Percentiles rank a stretch among this genome's conserved stretches.
Conservation (phyloP, 2,113 vertebrate genomes). For the Hystrix brachyura region DNA sequence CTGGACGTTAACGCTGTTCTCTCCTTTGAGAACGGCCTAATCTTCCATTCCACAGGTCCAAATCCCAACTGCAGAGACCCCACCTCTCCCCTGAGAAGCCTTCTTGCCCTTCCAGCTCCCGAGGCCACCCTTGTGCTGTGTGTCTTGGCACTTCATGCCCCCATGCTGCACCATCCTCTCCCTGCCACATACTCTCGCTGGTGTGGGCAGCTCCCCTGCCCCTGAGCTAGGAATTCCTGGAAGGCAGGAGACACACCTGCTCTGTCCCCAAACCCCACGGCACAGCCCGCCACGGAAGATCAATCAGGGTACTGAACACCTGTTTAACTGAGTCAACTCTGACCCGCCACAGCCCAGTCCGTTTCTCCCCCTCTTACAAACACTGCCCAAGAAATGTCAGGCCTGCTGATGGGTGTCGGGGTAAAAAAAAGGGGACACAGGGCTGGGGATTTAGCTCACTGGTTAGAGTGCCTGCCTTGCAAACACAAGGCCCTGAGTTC, state of each 20-base stretch:
- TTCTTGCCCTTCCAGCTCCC: not conserved
- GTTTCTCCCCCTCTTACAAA: not conserved
- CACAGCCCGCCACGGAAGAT: not conserved
- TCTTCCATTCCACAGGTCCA: not conserved
- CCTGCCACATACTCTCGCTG: not conserved
- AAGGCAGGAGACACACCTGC: not conserved
- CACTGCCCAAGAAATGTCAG: not conserved
- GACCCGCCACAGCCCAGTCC: not conserved
- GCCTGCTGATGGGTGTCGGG: too few species aligned
- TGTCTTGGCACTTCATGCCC: accelerated
- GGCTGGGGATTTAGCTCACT: too few species aligned
- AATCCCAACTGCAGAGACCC: too few species aligned
- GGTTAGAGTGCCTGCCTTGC: too few species aligned
- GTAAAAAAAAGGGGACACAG: not conserved
- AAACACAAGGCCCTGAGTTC: too few species aligned
- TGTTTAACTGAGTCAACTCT: not conserved
- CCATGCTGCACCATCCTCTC: accelerated
- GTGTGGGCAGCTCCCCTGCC: not conserved
- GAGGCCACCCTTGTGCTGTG: not conserved
- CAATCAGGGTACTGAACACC: too few species aligned
- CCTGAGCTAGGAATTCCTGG: not conserved
- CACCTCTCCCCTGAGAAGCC: not conserved
- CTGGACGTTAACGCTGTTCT: too few species aligned
- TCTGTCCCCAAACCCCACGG: not conserved
- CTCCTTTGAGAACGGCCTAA: accelerated